These are phyloP conservation scores for Euthynnus affinis DNA, from an alignment of 2,797 vertebrate species.

Conservation along the genomic window DNA sequence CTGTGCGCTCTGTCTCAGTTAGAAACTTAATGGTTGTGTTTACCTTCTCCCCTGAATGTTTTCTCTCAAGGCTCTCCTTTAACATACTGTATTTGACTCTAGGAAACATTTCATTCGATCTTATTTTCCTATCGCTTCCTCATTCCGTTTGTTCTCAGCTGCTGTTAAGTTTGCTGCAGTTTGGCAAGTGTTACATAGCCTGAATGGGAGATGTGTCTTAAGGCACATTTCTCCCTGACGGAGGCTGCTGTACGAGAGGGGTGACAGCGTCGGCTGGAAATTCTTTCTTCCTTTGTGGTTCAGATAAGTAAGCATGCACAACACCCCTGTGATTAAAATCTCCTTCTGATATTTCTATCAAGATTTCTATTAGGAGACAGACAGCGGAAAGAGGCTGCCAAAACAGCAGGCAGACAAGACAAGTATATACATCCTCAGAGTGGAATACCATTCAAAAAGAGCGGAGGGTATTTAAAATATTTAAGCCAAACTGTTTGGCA, in stretches of 20 bases:
- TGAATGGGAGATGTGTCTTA: conserved; percentile 94
- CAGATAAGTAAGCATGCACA: conserved; percentile 92
- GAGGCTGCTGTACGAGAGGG: conserved; percentile 89
- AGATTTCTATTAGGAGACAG: conserved; percentile 93
- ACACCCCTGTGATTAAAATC: conserved; percentile 97
- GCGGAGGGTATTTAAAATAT: conserved; percentile 83
- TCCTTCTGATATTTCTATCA: conserved; percentile 97
- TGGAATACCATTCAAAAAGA: conserved; percentile 71
- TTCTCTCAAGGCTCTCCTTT: conserved; percentile 87
- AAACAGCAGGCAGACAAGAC: conserved; percentile 82
- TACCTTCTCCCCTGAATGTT: conserved; percentile 82
- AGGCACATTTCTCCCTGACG: conserved; percentile 95
- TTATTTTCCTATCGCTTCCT: conserved; percentile 89
- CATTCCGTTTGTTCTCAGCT: conserved; percentile 94
- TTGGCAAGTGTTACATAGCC: conserved; percentile 90
- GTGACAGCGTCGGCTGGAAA: conserved; percentile 94
- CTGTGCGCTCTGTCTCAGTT: conserved; percentile 71
- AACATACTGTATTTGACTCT: conserved; percentile 90
- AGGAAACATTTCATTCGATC: conserved; percentile 91
- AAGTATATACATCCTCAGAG: conserved; percentile 74
- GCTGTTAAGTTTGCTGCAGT: conserved; percentile 94
- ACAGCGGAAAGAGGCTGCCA: conserved; percentile 88
- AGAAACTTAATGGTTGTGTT: conserved; percentile 83
- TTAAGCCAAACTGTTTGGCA: conserved; percentile 75
- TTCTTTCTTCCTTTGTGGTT: conserved; percentile 92